Percentiles rank a stretch among this genome's conserved stretches.
These are phyloP conservation scores for Argya squamiceps DNA, from an alignment of 2,797 vertebrate genomes.

Conservation along the genomic window DNA sequence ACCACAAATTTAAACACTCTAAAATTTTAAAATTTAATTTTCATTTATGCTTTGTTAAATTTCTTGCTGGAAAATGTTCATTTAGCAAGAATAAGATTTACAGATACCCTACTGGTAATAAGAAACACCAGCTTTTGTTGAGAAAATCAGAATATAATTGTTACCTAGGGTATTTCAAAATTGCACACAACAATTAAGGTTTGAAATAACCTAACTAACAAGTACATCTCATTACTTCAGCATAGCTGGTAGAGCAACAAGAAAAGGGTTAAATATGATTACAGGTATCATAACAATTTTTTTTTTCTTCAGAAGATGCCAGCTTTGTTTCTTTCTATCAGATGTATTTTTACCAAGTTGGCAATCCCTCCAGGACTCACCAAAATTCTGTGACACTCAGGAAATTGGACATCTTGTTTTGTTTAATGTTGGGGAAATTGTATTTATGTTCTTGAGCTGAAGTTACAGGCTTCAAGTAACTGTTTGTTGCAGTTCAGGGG, in stretches of 20 bases:
- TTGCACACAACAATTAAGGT: neutral
- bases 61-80: neutral
- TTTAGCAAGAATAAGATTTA: neutral
- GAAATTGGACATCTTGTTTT: neutral
- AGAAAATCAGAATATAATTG: neutral
- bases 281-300: neutral
- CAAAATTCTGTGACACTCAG: neutral
- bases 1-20: neutral
- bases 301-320: neutral
- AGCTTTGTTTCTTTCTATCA: neutral
- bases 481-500: neutral
- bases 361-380: neutral
- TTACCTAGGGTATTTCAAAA: neutral
- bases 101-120: neutral
- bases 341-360: rapidly evolving
- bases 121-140: neutral
- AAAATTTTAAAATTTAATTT: neutral
- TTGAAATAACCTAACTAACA: neutral
- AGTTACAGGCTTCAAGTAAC: neutral
- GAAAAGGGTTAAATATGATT: neutral
- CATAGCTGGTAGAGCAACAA: neutral
- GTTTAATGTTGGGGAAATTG: neutral
- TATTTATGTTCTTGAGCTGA: neutral
- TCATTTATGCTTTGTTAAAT: neutral
- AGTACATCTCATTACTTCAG: neutral